Evolutionary conservation across 2,888 invertebrate species (phyloP).

Genomic region (Theristus sp.): DNA sequence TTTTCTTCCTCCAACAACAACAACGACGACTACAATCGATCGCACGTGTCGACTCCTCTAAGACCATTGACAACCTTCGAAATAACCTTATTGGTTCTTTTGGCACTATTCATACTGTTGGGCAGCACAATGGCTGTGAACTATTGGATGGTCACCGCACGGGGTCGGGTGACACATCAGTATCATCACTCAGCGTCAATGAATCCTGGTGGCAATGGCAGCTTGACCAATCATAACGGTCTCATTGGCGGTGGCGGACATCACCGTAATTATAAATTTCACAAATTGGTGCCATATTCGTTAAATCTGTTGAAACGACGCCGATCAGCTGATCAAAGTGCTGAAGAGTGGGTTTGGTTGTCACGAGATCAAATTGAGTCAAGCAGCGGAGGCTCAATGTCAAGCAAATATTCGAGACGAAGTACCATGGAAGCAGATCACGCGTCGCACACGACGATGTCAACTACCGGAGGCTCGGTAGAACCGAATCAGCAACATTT

Average conservation of each 20-base stretch:
- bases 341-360: not conserved
- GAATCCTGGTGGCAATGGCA: not conserved
- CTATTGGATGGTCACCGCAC: not conserved
- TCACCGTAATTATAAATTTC: not conserved
- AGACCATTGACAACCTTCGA: not conserved
- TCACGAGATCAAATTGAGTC: not conserved
- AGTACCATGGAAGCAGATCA: not conserved
- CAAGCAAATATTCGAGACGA: not conserved
- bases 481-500: no score
- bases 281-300: not conserved
- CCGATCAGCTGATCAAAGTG: not conserved
- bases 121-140: not conserved
- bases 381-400: not conserved
- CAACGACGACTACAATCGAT: no score
- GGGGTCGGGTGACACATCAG: not conserved
- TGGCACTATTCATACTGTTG: not conserved
- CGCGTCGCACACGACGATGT: not conserved
- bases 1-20: no score
- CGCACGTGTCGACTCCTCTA: no score
- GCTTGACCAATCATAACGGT: not conserved
- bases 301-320: not conserved
- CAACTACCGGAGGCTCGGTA: no score
- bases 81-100: not conserved
- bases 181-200: no score
- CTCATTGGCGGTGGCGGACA: not conserved